phyloP scores from a whole-genome alignment of 2,113 vertebrate genomes.

The Ammodytes dubius region DNA sequence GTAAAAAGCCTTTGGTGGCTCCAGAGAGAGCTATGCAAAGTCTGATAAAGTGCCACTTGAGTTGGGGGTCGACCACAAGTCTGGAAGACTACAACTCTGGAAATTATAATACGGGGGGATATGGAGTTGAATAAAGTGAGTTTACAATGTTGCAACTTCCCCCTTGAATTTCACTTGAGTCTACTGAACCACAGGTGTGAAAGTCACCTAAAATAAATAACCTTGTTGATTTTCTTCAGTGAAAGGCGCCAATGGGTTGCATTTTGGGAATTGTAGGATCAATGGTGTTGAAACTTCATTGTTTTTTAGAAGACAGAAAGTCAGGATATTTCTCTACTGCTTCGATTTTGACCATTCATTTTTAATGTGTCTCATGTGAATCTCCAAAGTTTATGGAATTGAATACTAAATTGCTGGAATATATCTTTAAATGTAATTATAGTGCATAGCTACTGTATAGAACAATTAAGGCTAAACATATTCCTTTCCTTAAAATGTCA shows the following conservation, averaged over 20 bases:
- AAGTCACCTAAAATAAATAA: not conserved
- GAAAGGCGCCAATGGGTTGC: not conserved
- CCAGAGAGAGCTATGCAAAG: not conserved
- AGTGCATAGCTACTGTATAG: not conserved
- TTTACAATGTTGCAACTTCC: too few relatives aligned
- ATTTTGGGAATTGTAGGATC: not conserved
- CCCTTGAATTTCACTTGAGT: too few relatives aligned
- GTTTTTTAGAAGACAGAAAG: not conserved
- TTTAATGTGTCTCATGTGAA: not conserved
- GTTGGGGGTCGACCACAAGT: not conserved
- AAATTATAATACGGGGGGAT: not conserved
- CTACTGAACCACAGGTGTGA: too few relatives aligned
- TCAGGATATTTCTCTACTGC: not conserved
- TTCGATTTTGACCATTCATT: not conserved
- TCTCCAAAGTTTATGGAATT: not conserved
- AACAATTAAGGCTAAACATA: not conserved
- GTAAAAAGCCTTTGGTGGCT: not conserved
- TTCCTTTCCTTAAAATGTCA: constrained; percentile 36
- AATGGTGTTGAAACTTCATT: not conserved
- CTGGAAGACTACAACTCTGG: not conserved
- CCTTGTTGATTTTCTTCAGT: not conserved
- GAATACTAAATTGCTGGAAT: not conserved
- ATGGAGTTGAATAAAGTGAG: not conserved
- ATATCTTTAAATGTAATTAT: not conserved
- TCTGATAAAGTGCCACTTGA: not conserved